A percentile compares a stretch with the other conserved stretches of the same genome.
phyloP scores from a whole-genome alignment of 2,113 vertebrate species.

The Pogonocichla stellata region DNA sequence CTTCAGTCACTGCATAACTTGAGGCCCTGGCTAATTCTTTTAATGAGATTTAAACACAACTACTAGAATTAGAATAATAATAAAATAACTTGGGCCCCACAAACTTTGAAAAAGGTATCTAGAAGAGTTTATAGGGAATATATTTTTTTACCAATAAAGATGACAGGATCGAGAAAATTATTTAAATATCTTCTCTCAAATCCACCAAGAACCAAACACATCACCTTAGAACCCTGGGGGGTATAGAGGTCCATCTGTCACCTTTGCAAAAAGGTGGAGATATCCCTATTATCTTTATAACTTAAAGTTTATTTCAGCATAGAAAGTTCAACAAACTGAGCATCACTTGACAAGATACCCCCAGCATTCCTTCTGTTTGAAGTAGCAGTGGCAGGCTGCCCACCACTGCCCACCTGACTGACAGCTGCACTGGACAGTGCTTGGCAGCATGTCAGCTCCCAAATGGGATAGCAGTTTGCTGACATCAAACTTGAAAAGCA shows the following conservation, averaged over 20 bases:
- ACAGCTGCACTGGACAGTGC: background rate
- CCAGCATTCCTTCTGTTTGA: background rate
- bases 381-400: background rate
- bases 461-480: rapidly evolving
- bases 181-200: background rate
- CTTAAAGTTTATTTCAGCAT: background rate
- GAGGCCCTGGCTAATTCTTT: background rate
- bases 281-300: background rate
- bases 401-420: background rate
- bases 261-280: background rate
- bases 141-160: background rate
- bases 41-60: background rate
- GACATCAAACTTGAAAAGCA: background rate
- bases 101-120: background rate
- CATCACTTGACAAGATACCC: background rate
- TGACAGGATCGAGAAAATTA: background rate
- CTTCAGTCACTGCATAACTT: background rate
- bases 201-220: background rate
- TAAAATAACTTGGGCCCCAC: background rate
- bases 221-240: background rate
- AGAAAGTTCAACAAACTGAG: background rate
- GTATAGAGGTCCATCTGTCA: background rate
- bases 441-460: background rate
- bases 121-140: background rate
- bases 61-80: background rate